These are phyloP conservation scores for Gopherus flavomarginatus DNA, from an alignment of 2,113 vertebrate genomes.

Conservation along the genomic window DNA sequence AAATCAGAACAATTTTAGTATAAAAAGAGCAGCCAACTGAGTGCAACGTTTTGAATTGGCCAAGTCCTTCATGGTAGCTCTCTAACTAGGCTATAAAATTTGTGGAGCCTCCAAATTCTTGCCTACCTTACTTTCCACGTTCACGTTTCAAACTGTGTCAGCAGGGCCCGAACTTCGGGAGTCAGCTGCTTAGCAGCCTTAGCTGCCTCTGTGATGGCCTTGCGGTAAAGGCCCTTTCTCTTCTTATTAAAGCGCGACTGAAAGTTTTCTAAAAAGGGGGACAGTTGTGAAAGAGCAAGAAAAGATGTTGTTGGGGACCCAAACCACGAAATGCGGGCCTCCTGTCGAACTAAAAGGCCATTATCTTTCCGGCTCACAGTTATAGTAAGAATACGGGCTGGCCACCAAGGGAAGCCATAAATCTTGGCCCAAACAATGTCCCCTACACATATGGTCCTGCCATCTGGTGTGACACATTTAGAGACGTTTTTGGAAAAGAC, in stretches of 20 bases:
- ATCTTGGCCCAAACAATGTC: slow-evolving; percentile 99
- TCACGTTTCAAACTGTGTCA: slow-evolving; percentile 98
- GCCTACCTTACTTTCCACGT: slow-evolving; percentile 83
- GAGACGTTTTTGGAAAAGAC: slow-evolving; percentile 97
- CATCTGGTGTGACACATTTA: slow-evolving; percentile 92
- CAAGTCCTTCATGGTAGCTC: slow-evolving; percentile 51
- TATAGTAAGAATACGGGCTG: slow-evolving; percentile 93
- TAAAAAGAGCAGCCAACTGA: slow-evolving; percentile 72
- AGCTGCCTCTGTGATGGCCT: slow-evolving; percentile 96
- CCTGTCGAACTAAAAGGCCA: slow-evolving; percentile 92
- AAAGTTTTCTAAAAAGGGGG: slow-evolving; percentile 98
- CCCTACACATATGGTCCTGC: slow-evolving; percentile 95
- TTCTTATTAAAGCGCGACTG: slow-evolving; percentile 98
- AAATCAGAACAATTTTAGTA: slow-evolving; percentile 54
- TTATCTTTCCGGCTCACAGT: slow-evolving; percentile 94
- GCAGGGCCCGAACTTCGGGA: slow-evolving; percentile 95
- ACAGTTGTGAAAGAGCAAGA: slow-evolving; percentile 92
- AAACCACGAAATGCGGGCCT: slow-evolving; percentile 97
- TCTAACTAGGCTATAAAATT: slow-evolving; percentile 69
- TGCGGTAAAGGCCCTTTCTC: slow-evolving; percentile 98
- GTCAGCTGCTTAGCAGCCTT: slow-evolving; percentile 97
- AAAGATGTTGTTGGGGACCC: slow-evolving; percentile 98
- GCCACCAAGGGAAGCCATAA: slow-evolving; percentile 99
- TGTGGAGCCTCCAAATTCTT: slow-evolving; percentile 72
- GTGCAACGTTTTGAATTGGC: slow-evolving; percentile 62